phyloP scores from a whole-genome alignment of 2,797 vertebrate genomes.

The Florisuga fusca region DNA sequence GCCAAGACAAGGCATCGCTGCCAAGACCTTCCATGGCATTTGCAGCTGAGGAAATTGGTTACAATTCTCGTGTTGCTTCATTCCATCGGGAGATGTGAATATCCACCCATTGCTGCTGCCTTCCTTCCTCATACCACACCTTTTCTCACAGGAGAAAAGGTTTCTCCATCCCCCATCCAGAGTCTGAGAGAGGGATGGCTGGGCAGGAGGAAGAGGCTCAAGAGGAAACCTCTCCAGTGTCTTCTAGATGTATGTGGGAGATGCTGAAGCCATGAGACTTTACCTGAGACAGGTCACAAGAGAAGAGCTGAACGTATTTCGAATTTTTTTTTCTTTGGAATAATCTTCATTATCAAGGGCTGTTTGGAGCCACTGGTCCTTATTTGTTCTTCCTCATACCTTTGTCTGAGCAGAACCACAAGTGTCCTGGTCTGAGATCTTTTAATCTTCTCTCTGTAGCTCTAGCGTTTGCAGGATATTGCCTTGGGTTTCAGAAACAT shows the following conservation, averaged over 20 bases:
- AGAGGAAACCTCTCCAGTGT: background rate
- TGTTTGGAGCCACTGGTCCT: background rate
- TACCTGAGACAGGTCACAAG: background rate
- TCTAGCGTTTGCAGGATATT: background rate
- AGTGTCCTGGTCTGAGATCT: background rate
- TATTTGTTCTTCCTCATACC: background rate
- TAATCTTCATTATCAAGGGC: background rate
- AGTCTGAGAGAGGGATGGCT: background rate
- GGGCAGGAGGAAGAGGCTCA: background rate
- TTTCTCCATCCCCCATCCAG: background rate
- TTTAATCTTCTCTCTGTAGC: background rate
- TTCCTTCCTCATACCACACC: background rate
- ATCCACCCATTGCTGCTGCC: background rate
- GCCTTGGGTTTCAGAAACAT: conserved; percentile 12
- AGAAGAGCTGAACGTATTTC: background rate
- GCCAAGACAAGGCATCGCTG: background rate
- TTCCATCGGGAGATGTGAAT: rapidly evolving
- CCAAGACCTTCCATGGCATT: background rate
- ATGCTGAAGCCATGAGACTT: background rate
- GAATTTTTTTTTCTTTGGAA: background rate
- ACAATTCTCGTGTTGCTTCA: background rate
- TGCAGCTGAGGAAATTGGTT: background rate
- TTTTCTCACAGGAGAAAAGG: background rate
- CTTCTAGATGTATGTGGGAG: background rate
- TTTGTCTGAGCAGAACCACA: background rate